Evolutionary conservation across 2,797 vertebrate genomes (phyloP), one percentile per base, ranked within the genome.

Genomic region (Nothura maculosa): DNA sequence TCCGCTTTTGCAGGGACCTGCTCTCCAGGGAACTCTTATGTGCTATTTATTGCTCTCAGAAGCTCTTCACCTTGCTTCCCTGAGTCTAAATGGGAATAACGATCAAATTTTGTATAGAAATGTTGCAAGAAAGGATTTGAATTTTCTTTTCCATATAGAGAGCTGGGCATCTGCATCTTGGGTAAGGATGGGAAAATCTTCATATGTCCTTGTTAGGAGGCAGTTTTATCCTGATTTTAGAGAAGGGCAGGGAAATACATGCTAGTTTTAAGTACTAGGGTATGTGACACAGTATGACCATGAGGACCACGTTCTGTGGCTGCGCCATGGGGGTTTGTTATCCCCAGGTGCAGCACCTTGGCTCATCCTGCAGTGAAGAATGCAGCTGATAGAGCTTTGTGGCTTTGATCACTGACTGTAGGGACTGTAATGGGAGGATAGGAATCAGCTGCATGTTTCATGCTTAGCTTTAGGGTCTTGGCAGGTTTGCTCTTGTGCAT

Each of bases 191-290:
- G 42, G 58, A 85, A 21, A 77, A 77, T 25, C 84, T 91, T 43
- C 16, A 52, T n/a, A 15, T 20, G 10, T n/a, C 69, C 55, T 54
- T n/a, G 16, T 68, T 90, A 20, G 67, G 75, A 50, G 30, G 54
- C 72, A 32, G 24, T 55, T 87, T 94, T 84, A n/a, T 47, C 27
- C 10, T 42, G 57, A 57, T 63, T 63, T 20, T 89, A 48, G 32
- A 0, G 0, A 47, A 17, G n/a, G 18, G 16, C 17, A 19, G 52
- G 18, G 28, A 18, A 55, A 30, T 17, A 16, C 2, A 1, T 1
- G 4, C 55, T 86, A 40, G 36, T 1, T 0, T 90, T 90, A 67
- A 84, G 78, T 30, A 36, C 16, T 57, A 55, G 68, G 27, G 8
- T 17, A 18, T 10, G 13, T 6, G 21, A 16, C 8, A 21, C 17